These are phyloP conservation scores for Dipodomys stephensi DNA, from an alignment of 2,113 vertebrate genomes.

Conservation along the genomic window DNA sequence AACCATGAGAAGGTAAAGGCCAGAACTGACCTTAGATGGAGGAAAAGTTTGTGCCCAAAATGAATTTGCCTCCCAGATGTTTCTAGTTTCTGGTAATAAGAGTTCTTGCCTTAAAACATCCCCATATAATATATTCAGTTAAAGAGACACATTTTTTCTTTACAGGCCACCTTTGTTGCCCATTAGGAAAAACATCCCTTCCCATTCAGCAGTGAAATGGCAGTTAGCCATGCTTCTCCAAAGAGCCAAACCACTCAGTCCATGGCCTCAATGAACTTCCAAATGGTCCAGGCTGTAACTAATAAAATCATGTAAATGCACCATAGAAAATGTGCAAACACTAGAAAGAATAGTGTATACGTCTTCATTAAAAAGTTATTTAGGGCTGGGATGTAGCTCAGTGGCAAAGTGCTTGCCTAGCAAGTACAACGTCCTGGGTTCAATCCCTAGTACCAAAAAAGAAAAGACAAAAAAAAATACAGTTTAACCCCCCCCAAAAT, in stretches of 20 bases:
- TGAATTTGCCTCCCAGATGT: background rate
- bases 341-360: background rate
- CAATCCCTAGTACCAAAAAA: too few relatives aligned
- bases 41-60: slow-evolving; percentile 11
- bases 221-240: slow-evolving; percentile 19
- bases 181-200: slow-evolving; percentile 11
- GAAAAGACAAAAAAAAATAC: too few relatives aligned
- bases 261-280: slow-evolving; percentile 3
- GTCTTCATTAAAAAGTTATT: background rate
- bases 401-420: background rate
- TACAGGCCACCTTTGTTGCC: background rate
- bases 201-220: slow-evolving; percentile 4
- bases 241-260: background rate
- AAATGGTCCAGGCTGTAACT: background rate
- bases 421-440: too few relatives aligned
- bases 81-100: slow-evolving; percentile 6
- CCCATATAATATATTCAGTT: background rate
- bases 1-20: slow-evolving; percentile 51
- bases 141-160: background rate
- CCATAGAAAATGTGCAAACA: background rate
- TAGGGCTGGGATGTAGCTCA: background rate
- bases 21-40: slow-evolving; percentile 35
- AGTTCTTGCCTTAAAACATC: background rate
- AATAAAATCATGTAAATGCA: slow-evolving; percentile 9
- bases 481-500: too few relatives aligned